Base-by-base conservation (phyloP, 2,888 invertebrate genomes). In the Leptinotarsa tumamoca region DNA sequence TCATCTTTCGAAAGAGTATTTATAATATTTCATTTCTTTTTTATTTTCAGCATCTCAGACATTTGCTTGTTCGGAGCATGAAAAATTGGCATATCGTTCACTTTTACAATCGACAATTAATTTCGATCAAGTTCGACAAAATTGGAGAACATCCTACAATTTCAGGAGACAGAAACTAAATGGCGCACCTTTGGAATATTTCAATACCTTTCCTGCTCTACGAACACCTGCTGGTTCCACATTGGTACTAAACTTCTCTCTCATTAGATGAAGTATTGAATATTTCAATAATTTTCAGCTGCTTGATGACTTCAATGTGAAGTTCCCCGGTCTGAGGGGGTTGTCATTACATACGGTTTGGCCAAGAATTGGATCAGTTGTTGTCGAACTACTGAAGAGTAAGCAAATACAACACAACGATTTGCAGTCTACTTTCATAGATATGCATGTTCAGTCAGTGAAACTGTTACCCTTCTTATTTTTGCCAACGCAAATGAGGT, bases 391-490 rank as follows among this genome's bases (percentile, higher is more conserved):
- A 4, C 56, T 72, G n/a, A 70, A 74, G 67, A 51, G 52, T 1
- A 77, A 74, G 69, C 71, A 77, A 43, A 58, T 56, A 17, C 69
- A 74, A 51, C 27, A 63, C 13, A 72, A 66, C 4, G 77, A 77
- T 10, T 49, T 74, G 54, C 56, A 72, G n/a, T 66, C 54, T 14
- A 18, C 67, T 18, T 58, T 18, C 14, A 27, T 61, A 33, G 72
- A 74, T 58, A 49, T 70, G 21, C 27, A 68, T 21, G 50, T 73
- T 4, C 61, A 67, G 17, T 74, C 74, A 4, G 18, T 77, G 50
- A 77, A 68, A 52, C 66, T 77, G 4, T 54, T 77, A 1, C 73
- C 77, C 4, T 77, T 67, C 67, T 58, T 77, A 1, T 77, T 77
- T 50, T 56, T 54, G 10, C 77, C 77, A 23, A n/a, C 61, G 13